Conservation (phyloP, 2,797 vertebrate genomes). For the Falco biarmicus region DNA sequence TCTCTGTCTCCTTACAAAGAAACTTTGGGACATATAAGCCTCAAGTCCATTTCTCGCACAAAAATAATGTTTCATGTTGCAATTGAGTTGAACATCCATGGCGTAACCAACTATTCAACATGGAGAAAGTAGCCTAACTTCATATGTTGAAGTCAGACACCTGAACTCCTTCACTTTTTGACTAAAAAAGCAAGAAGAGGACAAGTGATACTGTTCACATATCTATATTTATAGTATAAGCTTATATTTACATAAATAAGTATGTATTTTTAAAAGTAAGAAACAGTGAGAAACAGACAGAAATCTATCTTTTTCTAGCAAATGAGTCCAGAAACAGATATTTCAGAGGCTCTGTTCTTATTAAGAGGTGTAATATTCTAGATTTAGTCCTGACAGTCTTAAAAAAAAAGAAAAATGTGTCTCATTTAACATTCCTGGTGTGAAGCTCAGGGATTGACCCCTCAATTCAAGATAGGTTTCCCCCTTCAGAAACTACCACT, state of each 20-base stretch:
- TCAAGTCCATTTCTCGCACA: neutral
- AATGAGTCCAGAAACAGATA: neutral
- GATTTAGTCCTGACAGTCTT: neutral
- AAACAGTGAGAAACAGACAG: neutral
- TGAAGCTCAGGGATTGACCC: neutral
- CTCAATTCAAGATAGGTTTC: neutral
- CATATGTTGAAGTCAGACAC: neutral
- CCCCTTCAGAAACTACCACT: neutral
- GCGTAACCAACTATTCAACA: neutral
- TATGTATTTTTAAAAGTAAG: too few relatives aligned
- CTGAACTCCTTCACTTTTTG: neutral
- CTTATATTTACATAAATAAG: neutral
- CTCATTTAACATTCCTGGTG: neutral
- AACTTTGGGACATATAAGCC: neutral
- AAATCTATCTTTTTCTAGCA: neutral
- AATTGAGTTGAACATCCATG: neutral
- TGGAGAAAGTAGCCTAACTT: neutral
- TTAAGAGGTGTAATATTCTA: neutral
- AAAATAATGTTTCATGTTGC: neutral
- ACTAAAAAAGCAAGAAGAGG: neutral
- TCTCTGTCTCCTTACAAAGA: neutral
- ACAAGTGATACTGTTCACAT: rapidly evolving
- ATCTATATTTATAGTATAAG: neutral
- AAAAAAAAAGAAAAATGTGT: neutral
- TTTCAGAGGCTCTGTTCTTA: neutral